Percentiles rank a stretch among this genome's conserved stretches.
phyloP scores from a whole-genome alignment of 2,888 invertebrate species.

The Parnassius mnemosyne region DNA sequence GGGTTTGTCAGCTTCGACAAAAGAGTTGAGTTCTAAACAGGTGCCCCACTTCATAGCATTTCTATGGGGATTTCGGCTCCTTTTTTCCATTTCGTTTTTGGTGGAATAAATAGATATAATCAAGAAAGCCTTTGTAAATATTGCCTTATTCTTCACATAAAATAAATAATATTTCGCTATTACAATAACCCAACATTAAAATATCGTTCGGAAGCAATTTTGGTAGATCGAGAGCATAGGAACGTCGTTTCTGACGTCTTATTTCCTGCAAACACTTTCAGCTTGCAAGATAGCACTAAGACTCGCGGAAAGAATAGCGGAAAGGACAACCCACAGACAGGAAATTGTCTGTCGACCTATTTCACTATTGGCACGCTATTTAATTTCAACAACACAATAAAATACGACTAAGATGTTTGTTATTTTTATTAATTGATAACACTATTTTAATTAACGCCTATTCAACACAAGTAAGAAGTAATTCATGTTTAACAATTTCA shows the following conservation, averaged over 20 bases:
- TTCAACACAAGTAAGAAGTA: not conserved
- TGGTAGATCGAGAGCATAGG: conserved; percentile 51
- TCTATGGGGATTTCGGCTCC: too few relatives aligned
- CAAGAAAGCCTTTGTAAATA: too few relatives aligned
- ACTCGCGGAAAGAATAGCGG: conserved; percentile 68
- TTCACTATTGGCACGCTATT: conserved; percentile 44
- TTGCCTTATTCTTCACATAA: too few relatives aligned
- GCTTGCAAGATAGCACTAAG: conserved; percentile 59
- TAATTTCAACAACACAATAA: conserved; percentile 40
- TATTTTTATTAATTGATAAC: not conserved
- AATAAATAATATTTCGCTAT: not conserved
- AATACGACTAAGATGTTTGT: conserved; percentile 15
- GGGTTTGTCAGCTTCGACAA: too few relatives aligned
- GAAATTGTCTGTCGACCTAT: conserved; percentile 76
- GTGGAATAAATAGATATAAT: too few relatives aligned
- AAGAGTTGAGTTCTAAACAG: too few relatives aligned
- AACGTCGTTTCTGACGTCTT: conserved; percentile 63
- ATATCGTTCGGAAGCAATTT: conserved; percentile 62
- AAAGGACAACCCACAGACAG: conserved; percentile 55
- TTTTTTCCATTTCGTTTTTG: too few relatives aligned
- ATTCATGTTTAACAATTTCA: too few relatives aligned
- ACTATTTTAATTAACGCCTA: conserved; percentile 7
- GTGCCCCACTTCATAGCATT: too few relatives aligned
- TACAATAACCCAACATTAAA: conserved; percentile 2
- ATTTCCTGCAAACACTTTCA: conserved; percentile 70